Base-by-base conservation (phyloP, 2,888 invertebrate species). In the Acronicta leporina region DNA sequence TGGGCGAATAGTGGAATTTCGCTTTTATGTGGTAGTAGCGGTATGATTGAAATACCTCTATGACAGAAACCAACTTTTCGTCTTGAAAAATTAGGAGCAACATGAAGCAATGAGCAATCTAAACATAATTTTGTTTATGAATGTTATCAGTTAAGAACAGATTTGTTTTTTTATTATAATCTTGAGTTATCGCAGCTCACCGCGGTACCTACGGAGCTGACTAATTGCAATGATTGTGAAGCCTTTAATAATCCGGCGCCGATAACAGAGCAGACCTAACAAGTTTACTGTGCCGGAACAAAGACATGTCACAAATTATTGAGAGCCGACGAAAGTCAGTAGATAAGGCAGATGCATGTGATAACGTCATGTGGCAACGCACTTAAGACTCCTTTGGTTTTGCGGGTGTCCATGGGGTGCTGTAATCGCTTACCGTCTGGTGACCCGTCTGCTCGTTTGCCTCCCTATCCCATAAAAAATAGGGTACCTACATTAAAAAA, bases 161-260 rank as follows among this genome's bases (percentile, higher is more conserved):
- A 66, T 76, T 70, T 61, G 35, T 60, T 68, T 46, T 64, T 51
- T 56, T 20, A 51, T 56, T 63, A 51, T 54, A 63, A 62, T 62
- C 50, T 15, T 52, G 43, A 50, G 43, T 65, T 68, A 70, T 73
- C 73, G 72, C 72, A 59, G 60, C 46, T 50, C 38, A 57, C 44
- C 63, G 68, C 61, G 51, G 68, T 63, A 60, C n/a, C n/a, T n/a
- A n/a, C 68, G 55, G 65, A 62, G 73, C 72, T 77, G 79, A 75
- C 70, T 77, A 81, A 85, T 85, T 84, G 84, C 76, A 77, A 73
- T 77, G 81, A 84, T 84, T 83, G 80, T 67, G 47, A 73, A 80
- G 75, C 75, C 77, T 85, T 84, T 85, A 79, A 81, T 83, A 87
- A 87, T 81, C 77, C 68, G 62, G 58, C 52, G 49, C 65, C 80